phyloP scores from a whole-genome alignment of 2,113 vertebrate species.

The Aegotheles bennettii region DNA sequence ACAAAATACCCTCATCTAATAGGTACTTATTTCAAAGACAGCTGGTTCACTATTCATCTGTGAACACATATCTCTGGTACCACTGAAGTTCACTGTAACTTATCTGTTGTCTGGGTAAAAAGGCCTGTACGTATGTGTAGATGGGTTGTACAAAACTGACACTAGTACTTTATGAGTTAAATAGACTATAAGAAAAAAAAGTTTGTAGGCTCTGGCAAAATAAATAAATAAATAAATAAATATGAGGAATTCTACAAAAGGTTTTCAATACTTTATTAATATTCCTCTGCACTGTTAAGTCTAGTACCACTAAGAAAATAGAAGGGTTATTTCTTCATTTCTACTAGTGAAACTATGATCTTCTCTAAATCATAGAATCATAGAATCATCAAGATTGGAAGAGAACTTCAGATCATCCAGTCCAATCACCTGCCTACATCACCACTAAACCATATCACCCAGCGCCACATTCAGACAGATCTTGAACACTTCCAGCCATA shows the following conservation, averaged over 20 bases:
- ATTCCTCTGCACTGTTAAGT: background rate
- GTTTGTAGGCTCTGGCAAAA: background rate
- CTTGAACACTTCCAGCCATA: too few relatives aligned
- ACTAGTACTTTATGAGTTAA: background rate
- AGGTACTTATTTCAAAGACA: background rate
- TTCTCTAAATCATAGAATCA: too few relatives aligned
- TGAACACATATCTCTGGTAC: background rate
- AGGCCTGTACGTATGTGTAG: accelerated
- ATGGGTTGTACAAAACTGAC: background rate
- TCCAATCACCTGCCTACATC: too few relatives aligned
- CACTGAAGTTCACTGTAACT: background rate
- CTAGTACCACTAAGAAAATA: background rate
- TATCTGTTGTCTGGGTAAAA: background rate
- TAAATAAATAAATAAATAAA: background rate
- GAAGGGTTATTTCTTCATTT: background rate
- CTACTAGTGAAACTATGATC: background rate
- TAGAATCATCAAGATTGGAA: too few relatives aligned
- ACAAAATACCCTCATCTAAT: background rate
- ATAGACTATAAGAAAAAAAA: background rate
- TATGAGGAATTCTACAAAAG: background rate
- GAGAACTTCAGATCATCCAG: too few relatives aligned
- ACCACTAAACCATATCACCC: too few relatives aligned
- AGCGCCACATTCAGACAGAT: too few relatives aligned
- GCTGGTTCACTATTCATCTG: background rate
- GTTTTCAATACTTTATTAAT: background rate